These are phyloP conservation scores for Calonectris borealis DNA, from an alignment of 2,113 vertebrate species.

Conservation along the genomic window DNA sequence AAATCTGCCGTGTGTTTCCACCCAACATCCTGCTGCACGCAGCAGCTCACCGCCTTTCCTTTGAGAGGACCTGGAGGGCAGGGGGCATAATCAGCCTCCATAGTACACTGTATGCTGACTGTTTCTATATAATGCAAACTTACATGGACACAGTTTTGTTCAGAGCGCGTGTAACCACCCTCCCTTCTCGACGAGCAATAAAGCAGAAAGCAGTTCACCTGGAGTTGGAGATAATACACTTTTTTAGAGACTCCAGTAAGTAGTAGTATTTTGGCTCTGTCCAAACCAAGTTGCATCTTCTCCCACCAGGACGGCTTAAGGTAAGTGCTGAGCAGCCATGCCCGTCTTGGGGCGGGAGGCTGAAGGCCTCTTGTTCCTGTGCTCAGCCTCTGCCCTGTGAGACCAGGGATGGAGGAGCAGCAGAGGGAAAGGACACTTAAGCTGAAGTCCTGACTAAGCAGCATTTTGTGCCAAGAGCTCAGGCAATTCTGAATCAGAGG, in stretches of 20 bases:
- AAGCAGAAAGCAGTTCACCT: background rate
- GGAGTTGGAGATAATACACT: background rate
- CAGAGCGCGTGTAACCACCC: rapidly evolving
- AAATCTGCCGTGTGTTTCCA: rapidly evolving
- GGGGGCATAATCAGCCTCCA: background rate
- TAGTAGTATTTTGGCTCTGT: background rate
- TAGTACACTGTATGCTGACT: rapidly evolving
- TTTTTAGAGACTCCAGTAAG: background rate
- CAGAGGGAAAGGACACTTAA: background rate
- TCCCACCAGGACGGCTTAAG: background rate
- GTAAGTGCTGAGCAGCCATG: rapidly evolving
- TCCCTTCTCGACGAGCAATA: background rate
- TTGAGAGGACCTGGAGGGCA: background rate
- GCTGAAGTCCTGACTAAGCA: background rate
- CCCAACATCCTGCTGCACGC: background rate
- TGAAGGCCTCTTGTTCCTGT: background rate
- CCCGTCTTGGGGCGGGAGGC: background rate
- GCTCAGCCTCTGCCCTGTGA: background rate
- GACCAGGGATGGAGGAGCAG: background rate
- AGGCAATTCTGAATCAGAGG: background rate
- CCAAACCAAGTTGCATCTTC: background rate
- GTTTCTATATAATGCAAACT: background rate
- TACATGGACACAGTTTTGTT: background rate
- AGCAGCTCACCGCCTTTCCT: background rate
- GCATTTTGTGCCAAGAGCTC: background rate